Evolutionary conservation across 1,140 invertebrate genomes (phyloP).

Genomic region (Drosophila lacteicornis): DNA sequence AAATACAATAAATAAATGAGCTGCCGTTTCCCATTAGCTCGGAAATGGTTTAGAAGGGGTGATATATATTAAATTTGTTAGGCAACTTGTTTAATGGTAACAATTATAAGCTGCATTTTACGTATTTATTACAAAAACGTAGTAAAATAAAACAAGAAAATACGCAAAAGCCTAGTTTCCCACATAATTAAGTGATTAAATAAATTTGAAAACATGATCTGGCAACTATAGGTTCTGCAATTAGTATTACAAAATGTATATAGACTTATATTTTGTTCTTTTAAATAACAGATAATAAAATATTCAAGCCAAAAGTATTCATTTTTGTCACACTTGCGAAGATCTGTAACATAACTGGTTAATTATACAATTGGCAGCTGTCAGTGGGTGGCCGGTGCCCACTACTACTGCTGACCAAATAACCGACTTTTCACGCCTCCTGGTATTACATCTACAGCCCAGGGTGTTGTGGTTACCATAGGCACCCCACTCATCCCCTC

Average conservation of each 20-base stretch:
- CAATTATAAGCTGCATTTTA: not conserved
- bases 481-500: not conserved
- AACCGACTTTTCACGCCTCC: conserved; percentile 71
- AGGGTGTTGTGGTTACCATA: conserved; percentile 14
- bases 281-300: too few species aligned
- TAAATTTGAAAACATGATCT: not conserved
- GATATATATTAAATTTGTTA: not conserved
- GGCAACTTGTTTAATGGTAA: not conserved
- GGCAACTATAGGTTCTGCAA: not conserved
- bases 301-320: not conserved
- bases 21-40: not conserved
- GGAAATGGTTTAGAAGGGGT: not conserved
- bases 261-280: not conserved
- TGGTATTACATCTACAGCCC: conserved; percentile 58
- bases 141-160: too few species aligned
- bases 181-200: not conserved
- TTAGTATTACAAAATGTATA: not conserved
- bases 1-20: conserved; percentile 37
- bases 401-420: conserved; percentile 72
- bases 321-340: not conserved
- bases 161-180: too few species aligned
- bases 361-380: conserved; percentile 14
- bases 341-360: conserved; percentile 10
- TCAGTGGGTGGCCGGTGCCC: conserved; percentile 32
- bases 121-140: not conserved